Base-by-base conservation (phyloP, 2,888 invertebrate genomes). In the Leptodirus hochenwartii region DNA sequence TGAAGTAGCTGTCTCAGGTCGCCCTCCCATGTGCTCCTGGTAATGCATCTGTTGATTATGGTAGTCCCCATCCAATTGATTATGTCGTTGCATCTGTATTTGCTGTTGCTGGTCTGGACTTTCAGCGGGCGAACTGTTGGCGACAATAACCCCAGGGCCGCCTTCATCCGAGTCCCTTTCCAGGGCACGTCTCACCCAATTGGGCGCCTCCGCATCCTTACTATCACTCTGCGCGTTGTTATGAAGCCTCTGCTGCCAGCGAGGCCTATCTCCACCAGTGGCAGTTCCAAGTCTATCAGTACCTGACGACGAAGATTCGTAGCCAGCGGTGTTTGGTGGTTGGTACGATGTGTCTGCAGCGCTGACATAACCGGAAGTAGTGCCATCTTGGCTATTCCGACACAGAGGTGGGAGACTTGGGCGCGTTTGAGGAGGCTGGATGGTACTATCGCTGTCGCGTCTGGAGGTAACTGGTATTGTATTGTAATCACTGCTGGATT, bases 131-230 rank as follows among this genome's bases (percentile, higher is more conserved):
- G 56, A 56, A 2, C 47, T 53, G 40, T 51, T 57, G 45, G 51
- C 58, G 45, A 52, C 62, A 3, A 54, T 39, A 16, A 56, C 47
- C 33, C 64, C 62, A 30, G 60, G 61, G 2, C 59, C 47, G 27
- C 57, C 54, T 37, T 58, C 58, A 33, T 64, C 62, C 30, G 60
- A 61, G 2, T 59, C 47, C 27, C 57, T 54, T 37, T 58, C 58
- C n/a, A 60, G 41, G 1, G 64, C 64, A 4, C 64, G 54, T 43
- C 58, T 63, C 1, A 65, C 48, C 66, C 65, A 66, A 15, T 58
- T 61, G 1, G 62, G 66, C 4, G 56, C 50, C 26, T 53, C 51
- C 6, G 8, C 6, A 6, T 20, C n/a, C 20, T 20, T 20, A 6
- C 20, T 6, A 20, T n/a, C n/a, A n/a, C n/a, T n/a, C n/a, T n/a